A percentile compares a stretch with the other conserved stretches of the same genome.
Evolutionary conservation across 2,888 invertebrate genomes (phyloP).

Genomic region (Mythimna lalbum): DNA sequence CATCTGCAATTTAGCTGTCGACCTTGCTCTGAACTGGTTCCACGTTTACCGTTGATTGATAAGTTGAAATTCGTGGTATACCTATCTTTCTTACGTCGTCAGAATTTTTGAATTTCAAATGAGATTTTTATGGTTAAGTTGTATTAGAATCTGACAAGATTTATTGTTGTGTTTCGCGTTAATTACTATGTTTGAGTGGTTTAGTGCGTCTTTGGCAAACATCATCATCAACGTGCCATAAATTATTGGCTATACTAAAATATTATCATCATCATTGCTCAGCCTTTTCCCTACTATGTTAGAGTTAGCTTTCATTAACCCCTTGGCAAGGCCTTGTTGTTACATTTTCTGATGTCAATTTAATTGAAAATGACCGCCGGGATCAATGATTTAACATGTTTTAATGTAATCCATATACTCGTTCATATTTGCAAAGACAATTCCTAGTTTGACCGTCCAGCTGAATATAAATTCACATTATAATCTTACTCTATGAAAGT

Average conservation of each 20-base stretch:
- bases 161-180: slow-evolving; percentile 39
- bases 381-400: neutral
- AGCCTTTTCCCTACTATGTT: neutral
- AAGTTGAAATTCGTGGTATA: slow-evolving; percentile 42
- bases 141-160: slow-evolving; percentile 44
- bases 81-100: slow-evolving; percentile 17
- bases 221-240: slow-evolving; percentile 1
- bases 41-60: slow-evolving; percentile 51
- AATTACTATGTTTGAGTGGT: slow-evolving; percentile 42
- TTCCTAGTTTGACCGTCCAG: slow-evolving; percentile 2
- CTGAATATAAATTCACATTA: slow-evolving; percentile 41
- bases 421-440: slow-evolving; percentile 28
- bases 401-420: neutral
- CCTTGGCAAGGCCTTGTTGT: too few relatives aligned
- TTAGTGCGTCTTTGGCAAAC: slow-evolving; percentile 29
- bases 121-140: slow-evolving; percentile 37
- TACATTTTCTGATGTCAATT: neutral
- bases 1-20: slow-evolving; percentile 66
- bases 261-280: neutral
- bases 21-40: slow-evolving; percentile 66
- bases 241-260: slow-evolving; percentile 2
- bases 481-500: slow-evolving; percentile 74
- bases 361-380: neutral
- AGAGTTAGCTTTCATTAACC: too few relatives aligned
- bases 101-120: slow-evolving; percentile 45